These are phyloP conservation scores for Hermaeophaga mercurialis DNA, from an alignment of 2,888 invertebrate species.

Conservation along the genomic window DNA sequence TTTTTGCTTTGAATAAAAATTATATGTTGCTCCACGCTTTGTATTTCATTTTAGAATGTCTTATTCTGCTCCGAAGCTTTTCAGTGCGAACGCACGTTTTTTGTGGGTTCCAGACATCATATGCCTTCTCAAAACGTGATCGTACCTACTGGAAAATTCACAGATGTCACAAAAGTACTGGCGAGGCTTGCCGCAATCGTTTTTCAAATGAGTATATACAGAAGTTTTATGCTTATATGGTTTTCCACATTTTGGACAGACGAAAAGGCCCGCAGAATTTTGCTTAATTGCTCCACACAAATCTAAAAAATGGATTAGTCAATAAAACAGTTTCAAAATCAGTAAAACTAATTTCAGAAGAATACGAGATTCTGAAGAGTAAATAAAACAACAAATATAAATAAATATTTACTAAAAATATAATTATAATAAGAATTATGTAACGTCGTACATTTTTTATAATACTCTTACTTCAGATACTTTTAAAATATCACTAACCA, in stretches of 20 bases:
- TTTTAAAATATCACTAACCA: too few relatives aligned
- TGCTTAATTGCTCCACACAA: slow-evolving; percentile 27
- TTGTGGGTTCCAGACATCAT: slow-evolving; percentile 38
- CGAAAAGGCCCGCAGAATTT: slow-evolving; percentile 40
- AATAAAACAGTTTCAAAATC: slow-evolving; percentile 6
- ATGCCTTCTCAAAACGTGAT: slow-evolving; percentile 48
- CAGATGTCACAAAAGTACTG: slow-evolving; percentile 47
- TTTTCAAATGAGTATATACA: slow-evolving; percentile 72
- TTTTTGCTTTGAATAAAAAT: too few relatives aligned
- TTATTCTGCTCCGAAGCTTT: neutral
- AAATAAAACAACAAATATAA: too few relatives aligned
- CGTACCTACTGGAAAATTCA: slow-evolving; percentile 47
- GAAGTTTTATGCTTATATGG: slow-evolving; percentile 78
- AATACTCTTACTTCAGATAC: too few relatives aligned
- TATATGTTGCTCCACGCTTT: too few relatives aligned
- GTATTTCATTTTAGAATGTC: too few relatives aligned
- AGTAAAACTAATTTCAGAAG: too few relatives aligned
- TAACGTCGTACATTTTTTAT: too few relatives aligned
- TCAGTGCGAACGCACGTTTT: slow-evolving; percentile 21
- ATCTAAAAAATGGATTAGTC: slow-evolving; percentile 32
- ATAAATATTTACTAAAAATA: too few relatives aligned
- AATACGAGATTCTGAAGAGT: too few relatives aligned
- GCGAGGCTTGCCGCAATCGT: slow-evolving; percentile 66
- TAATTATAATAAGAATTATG: too few relatives aligned
- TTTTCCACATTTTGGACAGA: slow-evolving; percentile 73